These are phyloP conservation scores for Cynodonichthys magdalenae DNA, from an alignment of 2,797 vertebrate species.

Conservation along the genomic window DNA sequence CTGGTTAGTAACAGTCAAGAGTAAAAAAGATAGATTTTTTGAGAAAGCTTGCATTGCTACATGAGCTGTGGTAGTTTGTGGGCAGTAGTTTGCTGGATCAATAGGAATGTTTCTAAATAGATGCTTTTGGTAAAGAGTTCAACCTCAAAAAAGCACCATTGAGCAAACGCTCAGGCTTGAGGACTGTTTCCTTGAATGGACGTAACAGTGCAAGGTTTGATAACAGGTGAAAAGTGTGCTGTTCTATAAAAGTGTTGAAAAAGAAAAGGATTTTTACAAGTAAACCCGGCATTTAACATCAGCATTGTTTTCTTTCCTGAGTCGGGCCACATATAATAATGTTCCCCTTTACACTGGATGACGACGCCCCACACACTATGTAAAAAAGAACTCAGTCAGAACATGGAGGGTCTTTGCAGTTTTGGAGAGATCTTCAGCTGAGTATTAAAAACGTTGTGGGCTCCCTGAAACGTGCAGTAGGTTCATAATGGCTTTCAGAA, in stretches of 20 bases:
- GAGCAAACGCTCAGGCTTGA: conserved; percentile 34
- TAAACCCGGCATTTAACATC: conserved; percentile 54
- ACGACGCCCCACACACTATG: too few relatives aligned
- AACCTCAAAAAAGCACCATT: conserved; percentile 53
- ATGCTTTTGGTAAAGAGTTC: conserved; percentile 39
- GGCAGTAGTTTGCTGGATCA: conserved; percentile 51
- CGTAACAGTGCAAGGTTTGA: conserved; percentile 39
- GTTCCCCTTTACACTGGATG: too few relatives aligned
- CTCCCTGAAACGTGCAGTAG: too few relatives aligned
- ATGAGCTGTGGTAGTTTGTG: conserved; percentile 29
- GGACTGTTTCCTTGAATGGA: conserved; percentile 26
- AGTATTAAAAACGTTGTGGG: too few relatives aligned
- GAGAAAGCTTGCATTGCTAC: conserved; percentile 50
- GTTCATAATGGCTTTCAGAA: too few relatives aligned
- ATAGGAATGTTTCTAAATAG: conserved; percentile 44
- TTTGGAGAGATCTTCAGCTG: too few relatives aligned
- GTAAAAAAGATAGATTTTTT: conserved; percentile 28
- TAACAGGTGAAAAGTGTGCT: conserved; percentile 45
- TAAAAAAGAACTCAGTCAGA: too few relatives aligned
- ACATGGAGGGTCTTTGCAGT: too few relatives aligned
- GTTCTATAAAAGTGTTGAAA: conserved; percentile 9
- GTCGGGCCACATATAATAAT: conserved; percentile 42
- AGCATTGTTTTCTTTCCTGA: conserved; percentile 70
- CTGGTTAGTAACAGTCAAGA: conserved; percentile 62
- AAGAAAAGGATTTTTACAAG: conserved; percentile 34